Evolutionary conservation across 2,113 vertebrate species (phyloP).

Genomic region (Hippocampus barbouri): DNA sequence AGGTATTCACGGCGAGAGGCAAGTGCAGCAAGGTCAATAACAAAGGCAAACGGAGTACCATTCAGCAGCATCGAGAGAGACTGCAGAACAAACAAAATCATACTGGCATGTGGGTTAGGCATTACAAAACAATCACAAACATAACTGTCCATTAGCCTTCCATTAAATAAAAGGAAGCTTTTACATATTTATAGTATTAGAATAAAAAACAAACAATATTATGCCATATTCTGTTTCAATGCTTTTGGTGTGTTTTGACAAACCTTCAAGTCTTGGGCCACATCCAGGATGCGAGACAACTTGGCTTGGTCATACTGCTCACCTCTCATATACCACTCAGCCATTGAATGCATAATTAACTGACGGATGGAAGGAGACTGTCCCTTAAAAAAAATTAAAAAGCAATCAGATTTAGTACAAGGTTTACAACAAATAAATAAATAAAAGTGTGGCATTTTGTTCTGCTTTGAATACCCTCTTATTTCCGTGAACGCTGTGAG

Average conservation of each 20-base stretch:
- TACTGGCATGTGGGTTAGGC: background rate
- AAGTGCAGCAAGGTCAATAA: constrained; percentile 99
- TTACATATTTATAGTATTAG: background rate
- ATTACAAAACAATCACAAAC: background rate
- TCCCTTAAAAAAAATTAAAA: constrained; percentile 71
- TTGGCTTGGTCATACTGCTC: constrained; percentile 99
- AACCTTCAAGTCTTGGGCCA: constrained; percentile 99
- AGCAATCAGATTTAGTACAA: background rate
- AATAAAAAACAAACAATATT: background rate
- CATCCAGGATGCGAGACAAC: constrained; percentile 95
- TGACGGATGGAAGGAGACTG: constrained; percentile 98
- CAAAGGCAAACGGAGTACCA: constrained; percentile 99
- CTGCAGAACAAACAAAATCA: constrained; percentile 66
- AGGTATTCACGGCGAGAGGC: constrained; percentile 99
- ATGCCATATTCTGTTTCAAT: background rate
- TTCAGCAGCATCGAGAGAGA: constrained; percentile 99
- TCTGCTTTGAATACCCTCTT: no score
- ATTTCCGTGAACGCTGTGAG: no score
- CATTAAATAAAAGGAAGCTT: background rate
- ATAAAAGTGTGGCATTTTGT: no score
- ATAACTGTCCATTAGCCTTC: background rate
- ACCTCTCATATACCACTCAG: constrained; percentile 99
- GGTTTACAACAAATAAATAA: no score
- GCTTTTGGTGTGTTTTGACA: constrained; percentile 12
- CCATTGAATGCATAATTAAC: constrained; percentile 99